phyloP scores from a whole-genome alignment of 2,113 vertebrate species.

The Sinocyclocheilus anophthalmus region DNA sequence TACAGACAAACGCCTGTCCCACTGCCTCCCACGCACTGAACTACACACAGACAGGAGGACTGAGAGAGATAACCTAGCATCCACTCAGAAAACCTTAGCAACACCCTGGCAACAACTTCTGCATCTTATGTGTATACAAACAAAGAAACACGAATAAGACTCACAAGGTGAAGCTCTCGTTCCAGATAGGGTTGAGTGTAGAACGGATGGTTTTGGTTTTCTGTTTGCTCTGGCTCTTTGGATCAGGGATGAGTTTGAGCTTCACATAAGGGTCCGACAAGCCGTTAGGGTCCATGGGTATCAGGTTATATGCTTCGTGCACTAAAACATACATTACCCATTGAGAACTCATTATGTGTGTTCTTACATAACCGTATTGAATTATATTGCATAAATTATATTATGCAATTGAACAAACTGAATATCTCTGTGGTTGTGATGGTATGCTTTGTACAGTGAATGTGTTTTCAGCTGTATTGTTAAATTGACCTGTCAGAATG shows the following conservation, averaged over 20 bases:
- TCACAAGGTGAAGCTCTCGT: constrained; percentile 91
- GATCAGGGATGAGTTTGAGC: constrained; percentile 91
- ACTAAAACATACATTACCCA: constrained; percentile 69
- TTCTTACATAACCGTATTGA: neutral
- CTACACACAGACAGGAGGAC: constrained; percentile 64
- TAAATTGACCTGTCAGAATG: constrained; percentile 19
- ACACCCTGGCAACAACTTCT: neutral
- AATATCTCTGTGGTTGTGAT: neutral
- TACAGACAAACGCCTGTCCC: constrained; percentile 86
- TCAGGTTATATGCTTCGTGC: constrained; percentile 86
- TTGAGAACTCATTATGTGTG: neutral
- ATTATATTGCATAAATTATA: neutral
- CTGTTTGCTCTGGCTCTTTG: constrained; percentile 90
- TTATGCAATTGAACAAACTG: neutral
- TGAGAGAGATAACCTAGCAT: neutral
- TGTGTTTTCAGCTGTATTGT: neutral
- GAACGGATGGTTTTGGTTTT: constrained; percentile 91
- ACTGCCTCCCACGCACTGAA: constrained; percentile 83
- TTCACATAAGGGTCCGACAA: constrained; percentile 93
- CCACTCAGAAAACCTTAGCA: neutral
- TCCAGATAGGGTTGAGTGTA: constrained; percentile 90
- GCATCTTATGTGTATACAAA: neutral
- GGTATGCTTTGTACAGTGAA: neutral
- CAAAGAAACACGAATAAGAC: constrained; percentile 57
- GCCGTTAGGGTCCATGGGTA: constrained; percentile 93